These are phyloP conservation scores for Epinephelus cyanopodus DNA, from an alignment of 2,113 vertebrate genomes.

Conservation along the genomic window DNA sequence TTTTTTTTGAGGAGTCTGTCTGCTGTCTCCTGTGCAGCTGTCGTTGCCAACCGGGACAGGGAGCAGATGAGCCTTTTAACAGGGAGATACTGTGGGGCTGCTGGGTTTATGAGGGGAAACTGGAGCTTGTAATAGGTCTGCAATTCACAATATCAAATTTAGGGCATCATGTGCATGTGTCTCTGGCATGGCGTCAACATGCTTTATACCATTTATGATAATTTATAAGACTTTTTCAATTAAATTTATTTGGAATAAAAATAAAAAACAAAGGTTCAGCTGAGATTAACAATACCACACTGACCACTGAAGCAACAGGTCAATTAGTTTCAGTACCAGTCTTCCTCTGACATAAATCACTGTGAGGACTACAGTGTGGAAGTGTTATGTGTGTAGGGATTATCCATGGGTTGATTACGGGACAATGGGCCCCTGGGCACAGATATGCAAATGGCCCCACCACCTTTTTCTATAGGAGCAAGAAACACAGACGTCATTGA, in stretches of 20 bases:
- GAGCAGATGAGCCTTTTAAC: constrained; percentile 61
- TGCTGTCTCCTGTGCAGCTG: constrained; percentile 81
- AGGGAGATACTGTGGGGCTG: constrained; percentile 35
- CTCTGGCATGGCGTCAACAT: neutral
- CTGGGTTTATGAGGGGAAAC: constrained; percentile 49
- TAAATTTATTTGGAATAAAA: neutral
- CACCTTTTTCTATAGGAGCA: too few relatives aligned
- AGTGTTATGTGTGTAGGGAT: too few relatives aligned
- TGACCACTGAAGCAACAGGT: constrained; percentile 17
- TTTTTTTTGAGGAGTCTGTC: constrained; percentile 61
- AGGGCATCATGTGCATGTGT: constrained; percentile 29
- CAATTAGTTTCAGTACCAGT: neutral
- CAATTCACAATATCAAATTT: constrained; percentile 37
- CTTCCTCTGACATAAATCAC: neutral
- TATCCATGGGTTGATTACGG: too few relatives aligned
- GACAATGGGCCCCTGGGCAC: too few relatives aligned
- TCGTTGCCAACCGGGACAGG: constrained; percentile 64
- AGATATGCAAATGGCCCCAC: too few relatives aligned
- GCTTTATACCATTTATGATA: too few relatives aligned
- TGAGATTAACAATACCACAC: neutral
- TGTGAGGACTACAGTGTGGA: neutral
- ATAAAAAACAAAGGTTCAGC: neutral
- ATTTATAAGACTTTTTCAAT: constrained; percentile 25
- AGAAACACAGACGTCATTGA: too few relatives aligned
- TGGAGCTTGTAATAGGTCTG: constrained; percentile 9